Evolutionary conservation across 2,888 invertebrate genomes (phyloP).

Genomic region (Thera obeliscata): DNA sequence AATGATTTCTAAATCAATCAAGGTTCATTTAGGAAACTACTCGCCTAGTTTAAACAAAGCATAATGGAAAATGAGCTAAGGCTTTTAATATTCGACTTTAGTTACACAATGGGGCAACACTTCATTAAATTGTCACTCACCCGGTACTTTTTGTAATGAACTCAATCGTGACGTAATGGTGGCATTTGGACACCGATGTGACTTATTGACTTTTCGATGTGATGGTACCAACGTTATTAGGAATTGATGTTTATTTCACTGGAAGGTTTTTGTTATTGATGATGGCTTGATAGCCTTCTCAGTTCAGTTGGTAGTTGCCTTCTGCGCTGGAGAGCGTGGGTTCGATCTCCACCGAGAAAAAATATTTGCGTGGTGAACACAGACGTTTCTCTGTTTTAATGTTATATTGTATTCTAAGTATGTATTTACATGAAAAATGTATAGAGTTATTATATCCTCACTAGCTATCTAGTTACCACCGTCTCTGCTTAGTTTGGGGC

Average conservation of each 20-base stretch:
- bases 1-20: neutral
- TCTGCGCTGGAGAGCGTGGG: too few species aligned
- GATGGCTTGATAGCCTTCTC: neutral
- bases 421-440: too few species aligned
- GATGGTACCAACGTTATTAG: slow-evolving; percentile 36
- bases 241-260: neutral
- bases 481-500: too few species aligned
- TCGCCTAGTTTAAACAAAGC: slow-evolving; percentile 13
- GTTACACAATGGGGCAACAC: slow-evolving; percentile 76
- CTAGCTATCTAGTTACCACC: too few species aligned
- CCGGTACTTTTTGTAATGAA: slow-evolving; percentile 59
- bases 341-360: too few species aligned
- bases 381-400: too few species aligned
- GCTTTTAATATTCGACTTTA: slow-evolving; percentile 72
- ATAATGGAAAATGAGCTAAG: slow-evolving; percentile 41
- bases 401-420: too few species aligned
- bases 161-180: slow-evolving; percentile 52
- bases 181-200: slow-evolving; percentile 53
- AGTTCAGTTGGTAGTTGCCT: too few species aligned
- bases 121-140: slow-evolving; percentile 82
- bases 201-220: slow-evolving; percentile 56
- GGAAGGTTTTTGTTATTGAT: slow-evolving; percentile 6
- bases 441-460: too few species aligned
- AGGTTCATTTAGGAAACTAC: neutral
- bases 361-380: too few species aligned